Evolutionary conservation across 2,797 vertebrate genomes (phyloP), one percentile per base, ranked within the genome.

Genomic region (Bovichtus variegatus): DNA sequence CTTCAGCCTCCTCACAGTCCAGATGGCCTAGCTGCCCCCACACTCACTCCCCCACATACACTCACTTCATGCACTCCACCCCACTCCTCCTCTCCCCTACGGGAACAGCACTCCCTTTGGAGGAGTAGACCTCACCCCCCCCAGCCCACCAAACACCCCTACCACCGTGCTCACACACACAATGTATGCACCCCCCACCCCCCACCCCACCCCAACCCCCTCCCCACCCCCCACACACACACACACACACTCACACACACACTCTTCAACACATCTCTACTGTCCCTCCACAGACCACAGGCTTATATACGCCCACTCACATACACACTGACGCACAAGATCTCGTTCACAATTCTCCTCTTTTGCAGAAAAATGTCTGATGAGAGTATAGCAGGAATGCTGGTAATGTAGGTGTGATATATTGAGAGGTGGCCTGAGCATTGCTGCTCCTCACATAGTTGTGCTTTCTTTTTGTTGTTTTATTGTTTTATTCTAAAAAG

Each of bases 21-120:
- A 95, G 94, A 94, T 95, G 94, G 94, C 92, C 90, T 87, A 83
- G 80, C 90, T 93, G 89, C 92, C 93, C 92, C 92, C 91, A 88
- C 91, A 87, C 80, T 86, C 82, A 90, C 91, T 85, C 92, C 90
- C 91, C 90, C 92, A 89, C 91, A 90, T 82, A 85, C 86, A 90
- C 84, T 87, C 89, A 89, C 87, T 88, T 72, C 57, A 63, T 77
- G 81, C 83, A 81, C 88, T 87, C 89, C 86, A 74, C 78, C 87
- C 76, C 75, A 31, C 85, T 76, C 83, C 84, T 82, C 76, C 71
- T 71, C 85, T 59, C 72, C 82, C 87, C 80, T 75, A 86, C 74
- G 64, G 89, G 85, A 92, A 93, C 85, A 87, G 78, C 74, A 79
- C 88, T 90, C 88, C 89, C 89, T 88, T 89, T 65, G 61, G 80